These are phyloP conservation scores for Cherax quadricarinatus DNA, from an alignment of 1,140 invertebrate genomes.

Conservation along the genomic window DNA sequence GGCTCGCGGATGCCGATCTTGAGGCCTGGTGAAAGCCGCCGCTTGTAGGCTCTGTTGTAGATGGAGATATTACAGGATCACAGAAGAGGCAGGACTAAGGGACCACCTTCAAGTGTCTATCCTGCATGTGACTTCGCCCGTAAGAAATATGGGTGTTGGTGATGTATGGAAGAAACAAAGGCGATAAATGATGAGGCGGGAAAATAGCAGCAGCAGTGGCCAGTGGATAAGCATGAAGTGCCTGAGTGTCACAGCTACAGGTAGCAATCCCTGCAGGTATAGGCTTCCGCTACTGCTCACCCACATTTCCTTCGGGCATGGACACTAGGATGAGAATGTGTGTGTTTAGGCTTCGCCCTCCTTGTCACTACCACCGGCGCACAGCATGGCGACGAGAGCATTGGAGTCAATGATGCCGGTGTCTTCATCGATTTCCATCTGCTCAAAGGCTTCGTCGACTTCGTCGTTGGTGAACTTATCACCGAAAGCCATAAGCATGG, in stretches of 20 bases:
- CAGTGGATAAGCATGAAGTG: slow-evolving; percentile 25
- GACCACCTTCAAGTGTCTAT: background rate
- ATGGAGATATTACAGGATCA: slow-evolving; percentile 21
- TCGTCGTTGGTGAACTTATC: slow-evolving; percentile 96
- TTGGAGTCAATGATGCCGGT: slow-evolving; percentile 94
- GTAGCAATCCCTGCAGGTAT: slow-evolving; percentile 42
- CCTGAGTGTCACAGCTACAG: slow-evolving; percentile 61
- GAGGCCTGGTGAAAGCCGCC: slow-evolving; percentile 26
- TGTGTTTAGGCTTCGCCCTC: slow-evolving; percentile 64
- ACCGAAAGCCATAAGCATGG: slow-evolving; percentile 95
- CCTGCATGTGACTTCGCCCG: slow-evolving; percentile 42
- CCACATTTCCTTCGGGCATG: slow-evolving; percentile 50
- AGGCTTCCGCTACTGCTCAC: slow-evolving; percentile 41
- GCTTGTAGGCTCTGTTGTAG: background rate
- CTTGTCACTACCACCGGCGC: slow-evolving; percentile 87
- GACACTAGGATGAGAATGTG: background rate
- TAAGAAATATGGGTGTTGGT: slow-evolving; percentile 53
- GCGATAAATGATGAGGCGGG: background rate
- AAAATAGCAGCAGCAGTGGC: slow-evolving; percentile 21
- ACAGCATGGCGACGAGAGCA: slow-evolving; percentile 91
- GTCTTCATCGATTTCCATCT: slow-evolving; percentile 91
- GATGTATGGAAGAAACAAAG: slow-evolving; percentile 28
- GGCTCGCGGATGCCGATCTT: background rate
- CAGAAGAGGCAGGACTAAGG: background rate
- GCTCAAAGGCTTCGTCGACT: slow-evolving; percentile 95